Evolutionary conservation across 2,888 invertebrate genomes (phyloP).

Genomic region (Drosophila sordidapex): DNA sequence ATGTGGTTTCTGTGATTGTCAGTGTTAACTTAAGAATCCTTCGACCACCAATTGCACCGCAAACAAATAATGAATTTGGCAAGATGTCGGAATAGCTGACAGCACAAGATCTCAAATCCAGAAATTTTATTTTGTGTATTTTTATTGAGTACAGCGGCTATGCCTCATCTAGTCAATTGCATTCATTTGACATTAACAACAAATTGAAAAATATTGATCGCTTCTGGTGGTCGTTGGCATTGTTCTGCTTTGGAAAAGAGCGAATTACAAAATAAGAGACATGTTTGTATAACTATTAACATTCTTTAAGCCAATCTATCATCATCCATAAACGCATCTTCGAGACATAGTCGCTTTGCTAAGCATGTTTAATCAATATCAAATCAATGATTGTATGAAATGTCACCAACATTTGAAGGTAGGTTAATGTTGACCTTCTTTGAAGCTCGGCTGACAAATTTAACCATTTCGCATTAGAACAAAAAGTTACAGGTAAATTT

Average conservation of each 20-base stretch:
- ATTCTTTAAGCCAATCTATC: not conserved
- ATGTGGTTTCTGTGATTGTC: conserved; percentile 25
- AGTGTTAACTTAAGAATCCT: conserved; percentile 6
- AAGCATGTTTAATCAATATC: not conserved
- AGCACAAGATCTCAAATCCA: conserved; percentile 58
- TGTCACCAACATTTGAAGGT: not conserved
- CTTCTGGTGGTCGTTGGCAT: not conserved
- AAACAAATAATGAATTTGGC: conserved; percentile 82
- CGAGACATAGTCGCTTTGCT: not conserved
- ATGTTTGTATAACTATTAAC: not conserved
- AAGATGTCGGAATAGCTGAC: conserved; percentile 85
- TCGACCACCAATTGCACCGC: conserved; percentile 2
- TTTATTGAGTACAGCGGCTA: conserved; percentile 79
- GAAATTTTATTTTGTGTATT: conserved; percentile 56
- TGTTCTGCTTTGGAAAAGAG: not conserved
- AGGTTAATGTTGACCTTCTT: not conserved
- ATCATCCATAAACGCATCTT: not conserved
- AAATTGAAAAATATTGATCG: not conserved
- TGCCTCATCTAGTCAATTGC: conserved; percentile 85
- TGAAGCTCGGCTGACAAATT: not conserved
- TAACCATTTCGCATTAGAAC: not conserved
- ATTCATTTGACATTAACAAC: conserved; percentile 72
- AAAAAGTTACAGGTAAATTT: not conserved
- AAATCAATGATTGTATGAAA: not conserved
- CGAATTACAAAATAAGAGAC: not conserved